A percentile compares a stretch with the other conserved stretches of the same genome.
Evolutionary conservation across 2,113 vertebrate genomes (phyloP).

Genomic region (Martes martes): DNA sequence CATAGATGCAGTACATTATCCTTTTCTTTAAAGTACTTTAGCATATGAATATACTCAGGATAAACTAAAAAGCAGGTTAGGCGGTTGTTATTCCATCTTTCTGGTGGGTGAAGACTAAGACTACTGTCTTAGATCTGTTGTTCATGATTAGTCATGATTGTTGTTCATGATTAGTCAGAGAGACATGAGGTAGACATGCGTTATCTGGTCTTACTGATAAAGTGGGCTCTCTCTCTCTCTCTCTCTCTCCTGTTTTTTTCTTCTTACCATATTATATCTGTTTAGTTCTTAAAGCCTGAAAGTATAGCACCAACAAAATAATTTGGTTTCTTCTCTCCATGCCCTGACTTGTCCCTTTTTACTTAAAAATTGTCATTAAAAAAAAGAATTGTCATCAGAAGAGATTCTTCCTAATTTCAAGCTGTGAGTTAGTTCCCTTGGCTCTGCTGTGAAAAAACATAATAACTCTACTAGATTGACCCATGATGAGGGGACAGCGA

Average conservation of each 20-base stretch:
- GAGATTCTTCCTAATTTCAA: background rate
- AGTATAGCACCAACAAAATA: background rate
- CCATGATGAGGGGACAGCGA: background rate
- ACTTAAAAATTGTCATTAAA: background rate
- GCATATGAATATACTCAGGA: background rate
- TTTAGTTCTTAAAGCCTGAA: background rate
- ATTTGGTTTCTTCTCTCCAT: background rate
- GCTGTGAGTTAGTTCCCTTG: background rate
- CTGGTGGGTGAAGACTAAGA: background rate
- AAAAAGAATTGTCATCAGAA: background rate
- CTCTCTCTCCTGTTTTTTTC: no score
- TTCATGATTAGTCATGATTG: background rate
- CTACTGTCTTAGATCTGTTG: background rate
- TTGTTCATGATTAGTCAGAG: background rate
- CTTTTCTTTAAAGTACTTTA: constrained; percentile 7
- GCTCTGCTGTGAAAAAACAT: background rate
- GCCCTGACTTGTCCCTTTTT: background rate
- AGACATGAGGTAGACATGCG: background rate
- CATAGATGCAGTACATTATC: background rate
- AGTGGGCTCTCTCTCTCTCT: no score
- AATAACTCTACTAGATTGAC: background rate
- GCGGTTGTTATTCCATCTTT: background rate
- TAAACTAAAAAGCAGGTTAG: background rate
- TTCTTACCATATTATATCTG: background rate
- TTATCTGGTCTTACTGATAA: background rate